A percentile compares a stretch with the other conserved stretches of the same genome.
These are phyloP conservation scores for Drosophila putrida DNA, from an alignment of 2,888 invertebrate species.

Conservation along the genomic window DNA sequence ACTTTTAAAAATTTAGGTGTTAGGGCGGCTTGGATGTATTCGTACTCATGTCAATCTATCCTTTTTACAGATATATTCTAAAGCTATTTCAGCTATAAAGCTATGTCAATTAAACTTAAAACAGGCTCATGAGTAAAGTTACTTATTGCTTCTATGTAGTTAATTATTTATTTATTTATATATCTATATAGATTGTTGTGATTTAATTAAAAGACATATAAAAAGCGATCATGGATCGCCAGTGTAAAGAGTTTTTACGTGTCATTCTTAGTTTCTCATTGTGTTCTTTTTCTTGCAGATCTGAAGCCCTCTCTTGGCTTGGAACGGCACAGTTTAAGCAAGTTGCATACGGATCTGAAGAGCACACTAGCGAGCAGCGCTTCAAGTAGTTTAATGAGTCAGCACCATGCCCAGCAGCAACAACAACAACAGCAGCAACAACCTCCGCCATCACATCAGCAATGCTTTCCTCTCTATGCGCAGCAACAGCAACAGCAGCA, in stretches of 20 bases:
- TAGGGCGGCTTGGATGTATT: too few relatives aligned
- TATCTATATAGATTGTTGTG: too few relatives aligned
- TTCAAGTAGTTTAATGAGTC: constrained; percentile 60
- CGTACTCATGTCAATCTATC: too few relatives aligned
- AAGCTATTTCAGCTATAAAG: too few relatives aligned
- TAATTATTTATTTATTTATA: too few relatives aligned
- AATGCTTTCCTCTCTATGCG: constrained; percentile 61
- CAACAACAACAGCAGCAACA: constrained; percentile 62
- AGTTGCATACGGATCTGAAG: constrained; percentile 79
- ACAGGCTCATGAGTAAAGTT: too few relatives aligned
- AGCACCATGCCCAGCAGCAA: constrained; percentile 66
- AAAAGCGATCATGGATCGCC: too few relatives aligned
- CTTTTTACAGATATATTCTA: too few relatives aligned
- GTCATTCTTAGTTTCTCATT: neutral
- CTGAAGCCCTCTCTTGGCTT: constrained; percentile 84
- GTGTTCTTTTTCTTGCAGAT: constrained; percentile 61
- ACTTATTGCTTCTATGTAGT: too few relatives aligned
- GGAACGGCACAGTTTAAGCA: constrained; percentile 79
- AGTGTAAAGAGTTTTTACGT: neutral
- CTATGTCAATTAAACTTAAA: too few relatives aligned
- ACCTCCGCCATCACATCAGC: constrained; percentile 63
- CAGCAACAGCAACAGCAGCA: constrained; percentile 53
- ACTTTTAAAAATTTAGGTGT: too few relatives aligned
- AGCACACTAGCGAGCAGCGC: constrained; percentile 53
- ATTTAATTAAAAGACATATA: too few relatives aligned